These are phyloP conservation scores for Cybosia mesomella DNA, from an alignment of 2,888 invertebrate genomes.

Conservation along the genomic window DNA sequence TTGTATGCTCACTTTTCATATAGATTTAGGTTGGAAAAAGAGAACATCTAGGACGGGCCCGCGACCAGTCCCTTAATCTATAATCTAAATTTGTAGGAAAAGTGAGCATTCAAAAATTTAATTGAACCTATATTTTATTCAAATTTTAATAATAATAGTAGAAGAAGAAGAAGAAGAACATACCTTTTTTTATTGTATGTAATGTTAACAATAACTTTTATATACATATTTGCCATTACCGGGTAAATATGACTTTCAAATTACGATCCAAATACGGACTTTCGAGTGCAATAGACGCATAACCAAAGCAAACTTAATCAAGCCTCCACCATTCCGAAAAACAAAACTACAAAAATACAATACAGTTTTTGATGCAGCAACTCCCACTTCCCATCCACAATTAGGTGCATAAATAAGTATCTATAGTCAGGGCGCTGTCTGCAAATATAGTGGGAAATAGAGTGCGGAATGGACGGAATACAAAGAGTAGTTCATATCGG, in stretches of 20 bases:
- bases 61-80: too few relatives aligned
- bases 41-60: too few relatives aligned
- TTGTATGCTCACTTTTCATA: too few relatives aligned
- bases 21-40: too few relatives aligned
- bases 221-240: background rate
- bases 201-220: background rate
- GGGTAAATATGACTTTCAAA: background rate
- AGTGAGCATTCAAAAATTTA: too few relatives aligned
- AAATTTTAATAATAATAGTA: too few relatives aligned
- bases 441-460: conserved; percentile 31
- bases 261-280: background rate
- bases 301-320: background rate
- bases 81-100: too few relatives aligned
- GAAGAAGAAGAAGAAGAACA: too few relatives aligned
- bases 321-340: background rate
- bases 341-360: conserved; percentile 3
- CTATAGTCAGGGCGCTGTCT: conserved; percentile 5
- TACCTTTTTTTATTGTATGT: too few relatives aligned
- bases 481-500: conserved; percentile 41
- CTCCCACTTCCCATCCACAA: conserved; percentile 9
- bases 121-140: too few relatives aligned
- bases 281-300: background rate
- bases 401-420: conserved; percentile 21
- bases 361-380: background rate
- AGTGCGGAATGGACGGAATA: conserved; percentile 31